Conservation (phyloP, 1,140 invertebrate genomes). For the Solenopsis fugax region DNA sequence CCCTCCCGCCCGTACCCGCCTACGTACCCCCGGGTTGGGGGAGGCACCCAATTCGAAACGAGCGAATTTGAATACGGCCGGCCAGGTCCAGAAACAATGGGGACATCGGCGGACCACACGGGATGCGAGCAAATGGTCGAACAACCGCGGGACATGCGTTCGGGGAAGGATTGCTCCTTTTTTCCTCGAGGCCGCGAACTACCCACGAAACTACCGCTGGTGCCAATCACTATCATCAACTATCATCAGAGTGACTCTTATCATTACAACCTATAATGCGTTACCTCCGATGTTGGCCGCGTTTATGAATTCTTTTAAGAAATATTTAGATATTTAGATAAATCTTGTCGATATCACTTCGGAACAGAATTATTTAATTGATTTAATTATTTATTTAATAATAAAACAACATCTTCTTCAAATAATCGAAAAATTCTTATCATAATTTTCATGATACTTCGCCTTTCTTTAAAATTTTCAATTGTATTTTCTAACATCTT, state of each 20-base stretch:
- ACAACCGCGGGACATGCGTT: conserved; percentile 87
- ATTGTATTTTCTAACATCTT: neutral
- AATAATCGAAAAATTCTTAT: neutral
- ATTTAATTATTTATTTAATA: neutral
- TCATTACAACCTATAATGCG: neutral
- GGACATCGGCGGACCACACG: conserved; percentile 86
- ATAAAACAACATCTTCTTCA: neutral
- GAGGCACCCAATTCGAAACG: conserved; percentile 75
- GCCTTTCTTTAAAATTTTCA: neutral
- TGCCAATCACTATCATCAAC: conserved; percentile 9
- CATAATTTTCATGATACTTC: neutral
- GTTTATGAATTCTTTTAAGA: neutral
- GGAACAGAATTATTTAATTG: neutral
- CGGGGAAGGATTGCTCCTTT: conserved; percentile 76
- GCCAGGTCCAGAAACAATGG: conserved; percentile 84
- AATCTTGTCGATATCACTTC: neutral
- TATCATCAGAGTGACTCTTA: neutral
- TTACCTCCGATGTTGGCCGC: neutral
- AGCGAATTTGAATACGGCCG: conserved; percentile 76
- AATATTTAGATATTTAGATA: neutral
- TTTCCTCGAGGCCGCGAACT: conserved; percentile 53
- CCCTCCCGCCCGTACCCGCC: neutral
- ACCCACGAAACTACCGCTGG: conserved; percentile 27
- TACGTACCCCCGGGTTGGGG: conserved; percentile 29
- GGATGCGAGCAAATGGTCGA: conserved; percentile 87